Evolutionary conservation across 2,888 invertebrate genomes (phyloP).

Genomic region (Caenorhabditis auriculariae): DNA sequence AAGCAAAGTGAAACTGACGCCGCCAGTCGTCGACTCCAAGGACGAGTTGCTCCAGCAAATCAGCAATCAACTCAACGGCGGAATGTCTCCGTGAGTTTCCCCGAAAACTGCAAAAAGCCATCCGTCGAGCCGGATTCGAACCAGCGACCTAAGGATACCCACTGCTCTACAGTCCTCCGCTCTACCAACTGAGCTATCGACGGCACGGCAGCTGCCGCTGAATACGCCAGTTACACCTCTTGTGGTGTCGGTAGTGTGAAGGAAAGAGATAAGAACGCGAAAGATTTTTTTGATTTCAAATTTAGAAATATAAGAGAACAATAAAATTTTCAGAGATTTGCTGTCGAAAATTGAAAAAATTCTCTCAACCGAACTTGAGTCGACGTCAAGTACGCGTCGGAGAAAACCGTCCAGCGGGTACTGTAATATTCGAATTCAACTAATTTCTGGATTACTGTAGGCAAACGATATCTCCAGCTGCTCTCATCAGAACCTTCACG

Average conservation of each 20-base stretch:
- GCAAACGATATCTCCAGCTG: too few species aligned
- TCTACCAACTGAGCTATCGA: conserved; percentile 39
- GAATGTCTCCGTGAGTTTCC: conserved; percentile 32
- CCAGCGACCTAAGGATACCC: conserved; percentile 26
- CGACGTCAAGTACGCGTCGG: too few species aligned
- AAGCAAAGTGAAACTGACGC: neutral
- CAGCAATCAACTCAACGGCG: conserved; percentile 28
- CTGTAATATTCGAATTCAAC: too few species aligned
- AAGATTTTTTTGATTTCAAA: neutral
- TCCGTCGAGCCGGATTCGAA: conserved; percentile 25
- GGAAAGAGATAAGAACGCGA: too few species aligned
- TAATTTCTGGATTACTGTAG: too few species aligned
- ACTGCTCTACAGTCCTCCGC: conserved; percentile 34
- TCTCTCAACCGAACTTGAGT: conserved; percentile 9
- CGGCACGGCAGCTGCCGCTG: too few species aligned
- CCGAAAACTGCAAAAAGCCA: too few species aligned
- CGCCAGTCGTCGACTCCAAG: neutral
- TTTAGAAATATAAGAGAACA: neutral
- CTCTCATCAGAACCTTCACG: too few species aligned
- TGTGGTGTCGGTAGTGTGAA: too few species aligned
- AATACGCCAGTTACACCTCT: too few species aligned
- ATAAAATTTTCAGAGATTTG: conserved; percentile 23
- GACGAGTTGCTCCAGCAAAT: conserved; percentile 19
- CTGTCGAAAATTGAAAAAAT: conserved; percentile 36
- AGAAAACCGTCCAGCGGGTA: too few species aligned